Base-by-base conservation (phyloP, 2,797 vertebrate genomes). In the Rousettus madagascariensis region DNA sequence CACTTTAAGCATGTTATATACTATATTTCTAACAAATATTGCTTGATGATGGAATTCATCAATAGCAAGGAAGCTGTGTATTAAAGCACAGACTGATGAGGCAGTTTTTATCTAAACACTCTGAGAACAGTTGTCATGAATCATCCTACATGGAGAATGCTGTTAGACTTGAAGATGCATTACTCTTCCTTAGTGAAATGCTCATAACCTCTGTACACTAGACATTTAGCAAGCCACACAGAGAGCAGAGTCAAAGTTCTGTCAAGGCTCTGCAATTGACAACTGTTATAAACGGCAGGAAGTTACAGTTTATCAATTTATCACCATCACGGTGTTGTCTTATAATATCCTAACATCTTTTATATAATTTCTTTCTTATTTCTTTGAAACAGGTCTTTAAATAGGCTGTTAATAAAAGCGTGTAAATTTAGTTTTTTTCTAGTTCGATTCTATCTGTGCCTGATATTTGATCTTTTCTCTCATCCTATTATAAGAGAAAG, bases 391-490 rank as follows among this genome's bases (percentile, higher is more conserved):
- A 26, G 26, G 84, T 24, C 86, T 90, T 87, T 75, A 95, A 87
- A 57, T 53, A 24, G 28, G 65, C 3, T 91, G 9, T 86, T 96
- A 87, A 91, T 91, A 93, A 96, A 93, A 90, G n/a, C 38, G 59
- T 90, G 36, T 59, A 63, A 36, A 91, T 94, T 95, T 94, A 94
- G 65, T 71, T 88, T 63, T 94, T 94, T 92, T 88, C 55, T 94
- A 78, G 19, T 71, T 90, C 77, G 55, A 5, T 66, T 74, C 72
- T 91, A 33, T 82, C 82, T 74, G 41, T 68, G 49, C 46, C 71
- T 84, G 66, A 91, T 94, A 51, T 94, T 90, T 96, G 93, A 96
- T 93, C 87, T 95, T 85, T 63, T 92, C 51, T 84, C 38, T 43
- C 24, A 24, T n/a, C 41, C 55, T 53, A n/a, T 96, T 91, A 55